phyloP scores from a whole-genome alignment of 2,113 vertebrate genomes.

The Agelaius phoeniceus region DNA sequence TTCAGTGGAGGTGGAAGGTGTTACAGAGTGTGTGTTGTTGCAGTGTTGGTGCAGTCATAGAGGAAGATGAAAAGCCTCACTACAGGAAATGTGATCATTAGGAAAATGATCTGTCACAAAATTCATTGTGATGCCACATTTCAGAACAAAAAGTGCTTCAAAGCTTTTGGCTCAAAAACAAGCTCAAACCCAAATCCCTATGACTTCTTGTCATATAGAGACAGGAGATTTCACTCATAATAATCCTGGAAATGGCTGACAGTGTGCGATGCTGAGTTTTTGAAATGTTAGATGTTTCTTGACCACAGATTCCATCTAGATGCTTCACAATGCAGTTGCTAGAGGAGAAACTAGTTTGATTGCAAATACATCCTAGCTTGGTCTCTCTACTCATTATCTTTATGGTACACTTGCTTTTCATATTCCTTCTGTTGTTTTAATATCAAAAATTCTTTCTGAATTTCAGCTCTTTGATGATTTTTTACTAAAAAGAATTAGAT shows the following conservation, averaged over 20 bases:
- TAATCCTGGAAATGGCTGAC: slow-evolving; percentile 1
- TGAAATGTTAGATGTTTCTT: slow-evolving; percentile 18
- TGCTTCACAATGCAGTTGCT: background rate
- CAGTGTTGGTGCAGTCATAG: background rate
- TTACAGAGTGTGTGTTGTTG: background rate
- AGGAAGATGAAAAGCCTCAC: background rate
- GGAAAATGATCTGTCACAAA: slow-evolving; percentile 9
- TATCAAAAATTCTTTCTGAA: background rate
- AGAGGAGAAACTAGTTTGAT: background rate
- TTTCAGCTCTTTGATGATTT: background rate
- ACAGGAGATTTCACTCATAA: background rate
- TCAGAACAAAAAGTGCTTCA: slow-evolving; percentile 38
- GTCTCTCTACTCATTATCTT: background rate
- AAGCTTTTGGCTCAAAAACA: slow-evolving; percentile 32
- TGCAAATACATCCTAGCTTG: background rate
- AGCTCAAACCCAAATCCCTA: background rate
- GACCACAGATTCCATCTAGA: background rate
- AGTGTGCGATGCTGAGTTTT: background rate
- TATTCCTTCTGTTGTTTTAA: background rate
- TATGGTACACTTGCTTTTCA: background rate
- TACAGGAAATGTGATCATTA: slow-evolving; percentile 34
- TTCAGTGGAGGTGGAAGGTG: background rate
- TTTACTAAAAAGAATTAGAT: background rate
- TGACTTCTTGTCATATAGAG: background rate
- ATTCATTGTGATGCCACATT: slow-evolving; percentile 6